Base-by-base conservation (phyloP, 2,888 invertebrate species). In the Microchrysa polita region DNA sequence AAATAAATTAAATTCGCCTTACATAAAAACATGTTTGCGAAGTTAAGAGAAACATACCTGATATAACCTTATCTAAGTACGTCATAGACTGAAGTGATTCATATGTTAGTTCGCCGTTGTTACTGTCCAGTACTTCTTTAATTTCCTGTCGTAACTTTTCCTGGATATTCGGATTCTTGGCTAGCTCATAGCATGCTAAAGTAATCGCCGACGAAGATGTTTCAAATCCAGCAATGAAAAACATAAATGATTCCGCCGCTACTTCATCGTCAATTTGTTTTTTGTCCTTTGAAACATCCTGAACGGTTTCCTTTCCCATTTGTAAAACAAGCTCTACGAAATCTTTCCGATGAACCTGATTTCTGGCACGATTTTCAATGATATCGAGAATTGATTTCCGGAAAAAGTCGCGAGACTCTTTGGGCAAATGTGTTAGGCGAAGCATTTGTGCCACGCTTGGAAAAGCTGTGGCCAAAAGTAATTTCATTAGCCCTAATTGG, bases 321-420 rank as follows among this genome's bases (percentile, higher is more conserved):
- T 88, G 84, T 34, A 88, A 83, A 59, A 89, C 80, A 1, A 88
- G 78, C 77, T 90, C 87, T 61, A 90, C 80, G 76, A 90, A 89
- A 80, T 89, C 89, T 72, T 87, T 87, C 48, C 88, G 80, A 0
- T 79, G 81, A 0, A 88, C 78, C 1, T 86, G 82, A 77, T 87
- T 85, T 34, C 81, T 80, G 77, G 86, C 86, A n/a, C 88, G 81
- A 74, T 86, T 84, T 2, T 84, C 81, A 1, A 88, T 82, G 1
- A 87, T 87, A 1, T 87, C 84, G 4, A 80, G 83, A 0, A 88
- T 86, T 0, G 86, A 82, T 0, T 80, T 80, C 55, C 83, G 81
- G 72, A 89, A 89, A 77, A 88, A 89, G 2, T 83, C 77, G 20
- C 79, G 78, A 5, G 82, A 76, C 2, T 81, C 79, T 1, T 80